Evolutionary conservation across 1,140 invertebrate genomes (phyloP), one percentile per base, ranked within the genome.

Genomic region (Drosophila watanabei): DNA sequence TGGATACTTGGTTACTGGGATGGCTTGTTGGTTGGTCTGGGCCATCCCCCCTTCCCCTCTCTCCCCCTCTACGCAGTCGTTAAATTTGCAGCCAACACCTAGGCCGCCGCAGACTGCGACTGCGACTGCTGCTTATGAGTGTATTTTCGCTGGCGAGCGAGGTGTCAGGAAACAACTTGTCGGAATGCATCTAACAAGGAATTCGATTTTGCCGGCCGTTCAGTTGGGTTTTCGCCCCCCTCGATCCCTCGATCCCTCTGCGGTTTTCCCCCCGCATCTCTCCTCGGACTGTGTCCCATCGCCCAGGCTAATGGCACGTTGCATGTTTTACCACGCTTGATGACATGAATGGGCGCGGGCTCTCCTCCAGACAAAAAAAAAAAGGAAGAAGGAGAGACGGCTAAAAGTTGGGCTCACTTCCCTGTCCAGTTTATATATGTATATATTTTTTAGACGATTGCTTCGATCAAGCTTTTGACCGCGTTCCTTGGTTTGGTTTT

Each of bases 151-250:
- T 39, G 54, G 81, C 79, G 69, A 62, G 59, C 51, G 83, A 92
- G 91, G 91, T 92, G 91, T 92, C 91, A 92, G 91, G 79, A 92
- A 91, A 92, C 91, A 92, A 92, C 87, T 92, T 92, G 91, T 92
- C 91, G 91, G 91, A 92, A 92, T 92, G 86, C 91, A 92, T 92
- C 91, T 92, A 92, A 92, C 91, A 92, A 92, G 90, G 91, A 92
- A 92, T 92, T 92, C 86, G 91, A 91, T 92, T 92, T 92, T 92
- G 81, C 87, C 82, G 75, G 59, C 70, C 82, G 77, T 75, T 79
- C 81, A 80, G 76, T 75, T 62, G 66, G 56, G 54, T 62, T 70
- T 57, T 58, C 66, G 68, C 51, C 54, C 51, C 54, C 46, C 54
- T 46, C 59, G 68, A 52, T 66, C 46, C 66, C 66, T 69, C 63